These are phyloP conservation scores for Dendrolimus pini DNA, from an alignment of 2,888 invertebrate species.

Conservation along the genomic window DNA sequence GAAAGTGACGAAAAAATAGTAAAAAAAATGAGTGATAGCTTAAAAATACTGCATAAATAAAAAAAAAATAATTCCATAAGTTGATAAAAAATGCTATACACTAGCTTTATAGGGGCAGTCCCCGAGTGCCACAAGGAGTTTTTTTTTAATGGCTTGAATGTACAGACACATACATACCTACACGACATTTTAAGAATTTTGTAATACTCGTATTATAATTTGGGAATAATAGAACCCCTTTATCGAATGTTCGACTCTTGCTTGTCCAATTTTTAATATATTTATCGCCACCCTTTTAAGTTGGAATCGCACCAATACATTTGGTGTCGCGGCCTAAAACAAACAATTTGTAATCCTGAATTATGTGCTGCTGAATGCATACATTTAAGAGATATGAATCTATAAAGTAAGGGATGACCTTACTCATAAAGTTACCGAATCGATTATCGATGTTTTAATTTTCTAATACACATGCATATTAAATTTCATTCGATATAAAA, in stretches of 20 bases:
- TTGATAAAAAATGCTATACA: too few relatives aligned
- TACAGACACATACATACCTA: too few relatives aligned
- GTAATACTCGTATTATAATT: too few relatives aligned
- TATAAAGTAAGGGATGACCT: conserved; percentile 54
- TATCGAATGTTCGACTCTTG: background rate
- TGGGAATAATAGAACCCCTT: background rate
- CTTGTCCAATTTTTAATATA: conserved; percentile 34
- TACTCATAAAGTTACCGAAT: conserved; percentile 13
- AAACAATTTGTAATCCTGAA: conserved; percentile 76
- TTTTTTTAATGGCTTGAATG: too few relatives aligned
- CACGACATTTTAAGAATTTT: too few relatives aligned
- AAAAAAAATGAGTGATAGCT: too few relatives aligned
- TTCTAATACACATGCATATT: conserved; percentile 11
- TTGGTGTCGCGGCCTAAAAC: conserved; percentile 71
- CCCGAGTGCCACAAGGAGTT: too few relatives aligned
- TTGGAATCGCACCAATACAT: conserved; percentile 71
- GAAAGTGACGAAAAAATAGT: too few relatives aligned
- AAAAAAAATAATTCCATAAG: too few relatives aligned
- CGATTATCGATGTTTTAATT: conserved; percentile 19
- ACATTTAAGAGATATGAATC: conserved; percentile 75
- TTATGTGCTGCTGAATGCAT: conserved; percentile 75
- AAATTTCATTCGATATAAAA: conserved; percentile 1
- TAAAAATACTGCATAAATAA: too few relatives aligned
- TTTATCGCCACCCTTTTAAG: conserved; percentile 72
- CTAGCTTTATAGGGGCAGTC: too few relatives aligned